phyloP scores from a whole-genome alignment of 2,797 vertebrate genomes.

The Spea hammondii region DNA sequence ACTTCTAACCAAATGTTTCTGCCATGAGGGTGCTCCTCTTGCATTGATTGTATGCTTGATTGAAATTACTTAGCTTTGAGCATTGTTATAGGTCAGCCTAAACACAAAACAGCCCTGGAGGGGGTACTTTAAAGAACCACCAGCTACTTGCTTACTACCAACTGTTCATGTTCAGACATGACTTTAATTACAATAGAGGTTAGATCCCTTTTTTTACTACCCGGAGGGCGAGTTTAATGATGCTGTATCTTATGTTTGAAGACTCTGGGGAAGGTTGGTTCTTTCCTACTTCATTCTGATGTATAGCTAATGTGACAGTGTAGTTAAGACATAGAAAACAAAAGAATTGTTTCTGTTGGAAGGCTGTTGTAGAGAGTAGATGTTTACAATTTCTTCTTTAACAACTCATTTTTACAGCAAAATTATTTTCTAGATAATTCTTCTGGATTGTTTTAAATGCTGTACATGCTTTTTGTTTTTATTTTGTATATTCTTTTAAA shows the following conservation, averaged over 20 bases:
- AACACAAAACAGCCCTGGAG: conserved; percentile 61
- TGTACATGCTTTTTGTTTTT: too few species aligned
- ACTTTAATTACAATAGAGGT: conserved; percentile 69
- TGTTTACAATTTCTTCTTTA: too few species aligned
- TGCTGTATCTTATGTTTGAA: conserved; percentile 59
- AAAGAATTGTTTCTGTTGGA: background rate
- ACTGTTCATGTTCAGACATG: conserved; percentile 56
- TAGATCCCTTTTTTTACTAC: conserved; percentile 54
- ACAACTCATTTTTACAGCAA: too few species aligned
- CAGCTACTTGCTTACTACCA: conserved; percentile 60
- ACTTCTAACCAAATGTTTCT: background rate
- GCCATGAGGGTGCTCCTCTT: background rate
- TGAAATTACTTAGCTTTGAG: conserved; percentile 56
- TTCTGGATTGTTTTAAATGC: too few species aligned
- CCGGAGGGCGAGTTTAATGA: conserved; percentile 70
- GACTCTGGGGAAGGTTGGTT: background rate
- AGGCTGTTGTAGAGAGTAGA: too few species aligned
- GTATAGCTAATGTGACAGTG: conserved; percentile 5
- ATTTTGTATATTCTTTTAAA: too few species aligned
- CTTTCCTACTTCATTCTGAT: conserved; percentile 30
- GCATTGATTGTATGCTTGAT: background rate
- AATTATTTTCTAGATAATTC: too few species aligned
- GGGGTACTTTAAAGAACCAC: conserved; percentile 57
- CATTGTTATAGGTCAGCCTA: conserved; percentile 64
- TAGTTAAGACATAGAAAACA: conserved; percentile 4